phyloP scores from a whole-genome alignment of 2,797 vertebrate species.

The Enteromius treurensis region DNA sequence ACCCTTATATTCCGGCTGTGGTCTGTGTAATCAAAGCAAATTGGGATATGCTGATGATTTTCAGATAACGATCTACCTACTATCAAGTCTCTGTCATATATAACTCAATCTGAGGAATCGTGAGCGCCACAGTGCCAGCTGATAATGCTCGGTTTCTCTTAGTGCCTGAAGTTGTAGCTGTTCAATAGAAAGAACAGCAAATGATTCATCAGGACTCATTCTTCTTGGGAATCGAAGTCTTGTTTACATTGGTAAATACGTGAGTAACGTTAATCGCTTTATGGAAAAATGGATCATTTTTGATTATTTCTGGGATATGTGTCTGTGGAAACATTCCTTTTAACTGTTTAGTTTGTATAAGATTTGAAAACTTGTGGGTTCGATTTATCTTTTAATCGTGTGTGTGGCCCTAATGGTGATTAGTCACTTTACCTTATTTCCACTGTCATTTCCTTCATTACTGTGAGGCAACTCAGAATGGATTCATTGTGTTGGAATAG shows the following conservation, averaged over 20 bases:
- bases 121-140: not conserved
- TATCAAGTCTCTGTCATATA: constrained; percentile 3
- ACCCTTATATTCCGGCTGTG: constrained; percentile 25
- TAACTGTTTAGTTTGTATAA: constrained; percentile 12
- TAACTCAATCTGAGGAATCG: constrained; percentile 11
- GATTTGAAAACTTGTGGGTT: constrained; percentile 7
- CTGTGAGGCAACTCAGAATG: constrained; percentile 6
- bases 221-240: not conserved
- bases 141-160: not conserved
- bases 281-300: constrained; percentile 5
- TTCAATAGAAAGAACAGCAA: not conserved
- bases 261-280: not conserved
- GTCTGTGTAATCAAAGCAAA: constrained; percentile 33
- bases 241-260: not conserved
- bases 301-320: not conserved
- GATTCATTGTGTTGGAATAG: constrained; percentile 6
- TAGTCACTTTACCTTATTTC: constrained; percentile 24
- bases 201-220: not conserved
- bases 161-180: not conserved
- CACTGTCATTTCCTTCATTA: constrained; percentile 40
- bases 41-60: constrained; percentile 41
- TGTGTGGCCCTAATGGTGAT: constrained; percentile 13
- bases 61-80: constrained; percentile 11
- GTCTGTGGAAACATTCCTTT: not conserved
- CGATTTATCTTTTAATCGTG: constrained; percentile 17